Evolutionary conservation across 2,113 vertebrate genomes (phyloP), one percentile per base, ranked within the genome.

Genomic region (Heteronetta atricapilla): DNA sequence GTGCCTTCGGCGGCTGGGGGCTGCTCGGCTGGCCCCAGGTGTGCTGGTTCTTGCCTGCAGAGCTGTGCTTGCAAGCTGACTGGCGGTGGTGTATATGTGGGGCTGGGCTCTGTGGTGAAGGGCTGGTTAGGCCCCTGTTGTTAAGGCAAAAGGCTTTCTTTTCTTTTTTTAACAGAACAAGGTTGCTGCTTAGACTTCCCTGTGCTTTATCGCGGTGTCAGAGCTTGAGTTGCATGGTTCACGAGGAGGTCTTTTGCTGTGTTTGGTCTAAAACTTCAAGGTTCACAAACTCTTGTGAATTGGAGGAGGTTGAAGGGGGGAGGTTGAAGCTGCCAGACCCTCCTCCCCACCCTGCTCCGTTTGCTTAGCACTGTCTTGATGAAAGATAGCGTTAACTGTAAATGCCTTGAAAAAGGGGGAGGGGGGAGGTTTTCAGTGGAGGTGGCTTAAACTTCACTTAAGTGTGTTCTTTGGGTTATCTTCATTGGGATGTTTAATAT

Each of bases 141-240:
- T 8, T 42, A 66, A 56, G 56, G 64, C 18, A 6, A 50, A 79
- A 63, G 40, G 46, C 16, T 44, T 44, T 17, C 4, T 44, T 44
- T 44, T 7, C 17, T 44, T 17, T 44, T 44, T 44, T 44, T 7
- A 16, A 73, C 59, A 81, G 75, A 53, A 16, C 4, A 1, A 40
- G n/a, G 42, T 58, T 66, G 59, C 60, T 78, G 21, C 70, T 86
- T 42, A 42, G 80, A 2, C n/a, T 88, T 79, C 56, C 22, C 12
- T n/a, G 0, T 29, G 34, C 8, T 62, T 59, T 67, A 25, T 62
- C 0, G 0, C 26, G 14, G 48, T 26, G 48, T 19, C 77, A 21
- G 33, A 33, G 33, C 33, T 63, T 13, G 36, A 50, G 25, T 13
- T 40, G 29, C 2, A 0, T 46, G 34, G 18, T 50, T n/a, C 0